Conservation (phyloP, 2,797 vertebrate species). For the Botia kubotai region DNA sequence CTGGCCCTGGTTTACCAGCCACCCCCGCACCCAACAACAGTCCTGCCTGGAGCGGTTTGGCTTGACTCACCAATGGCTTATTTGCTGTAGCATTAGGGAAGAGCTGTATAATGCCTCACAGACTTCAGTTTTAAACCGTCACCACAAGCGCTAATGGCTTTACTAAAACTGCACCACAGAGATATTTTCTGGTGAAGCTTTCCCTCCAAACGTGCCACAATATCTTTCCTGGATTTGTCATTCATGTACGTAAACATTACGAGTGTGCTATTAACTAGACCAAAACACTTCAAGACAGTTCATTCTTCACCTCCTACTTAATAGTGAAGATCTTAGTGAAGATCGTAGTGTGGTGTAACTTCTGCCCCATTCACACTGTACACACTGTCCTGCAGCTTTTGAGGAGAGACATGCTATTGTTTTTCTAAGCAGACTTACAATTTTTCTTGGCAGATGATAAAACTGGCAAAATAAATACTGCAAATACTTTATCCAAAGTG, state of each 20-base stretch:
- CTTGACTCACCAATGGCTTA: constrained; percentile 53
- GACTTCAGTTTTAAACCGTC: constrained; percentile 47
- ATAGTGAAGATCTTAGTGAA: not conserved
- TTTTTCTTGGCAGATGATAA: too few species aligned
- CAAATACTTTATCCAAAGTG: too few species aligned
- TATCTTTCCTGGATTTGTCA: constrained; percentile 37
- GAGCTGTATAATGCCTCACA: constrained; percentile 42
- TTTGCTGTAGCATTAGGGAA: constrained; percentile 54
- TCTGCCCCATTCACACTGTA: too few species aligned
- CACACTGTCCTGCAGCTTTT: too few species aligned
- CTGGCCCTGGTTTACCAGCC: too few species aligned
- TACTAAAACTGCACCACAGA: constrained; percentile 39
- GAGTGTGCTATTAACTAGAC: not conserved
- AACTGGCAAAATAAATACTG: too few species aligned
- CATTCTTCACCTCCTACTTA: not conserved
- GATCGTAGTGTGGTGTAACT: too few species aligned
- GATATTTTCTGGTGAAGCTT: constrained; percentile 7
- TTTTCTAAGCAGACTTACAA: too few species aligned
- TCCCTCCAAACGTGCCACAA: constrained; percentile 20
- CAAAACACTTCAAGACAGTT: not conserved
- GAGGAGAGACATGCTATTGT: too few species aligned
- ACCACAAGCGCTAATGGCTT: constrained; percentile 54
- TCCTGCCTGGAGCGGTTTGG: constrained; percentile 41
- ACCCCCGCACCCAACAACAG: too few species aligned
- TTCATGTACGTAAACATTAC: not conserved